phyloP scores from a whole-genome alignment of 1,140 invertebrate genomes.

The Eumaeus atala region DNA sequence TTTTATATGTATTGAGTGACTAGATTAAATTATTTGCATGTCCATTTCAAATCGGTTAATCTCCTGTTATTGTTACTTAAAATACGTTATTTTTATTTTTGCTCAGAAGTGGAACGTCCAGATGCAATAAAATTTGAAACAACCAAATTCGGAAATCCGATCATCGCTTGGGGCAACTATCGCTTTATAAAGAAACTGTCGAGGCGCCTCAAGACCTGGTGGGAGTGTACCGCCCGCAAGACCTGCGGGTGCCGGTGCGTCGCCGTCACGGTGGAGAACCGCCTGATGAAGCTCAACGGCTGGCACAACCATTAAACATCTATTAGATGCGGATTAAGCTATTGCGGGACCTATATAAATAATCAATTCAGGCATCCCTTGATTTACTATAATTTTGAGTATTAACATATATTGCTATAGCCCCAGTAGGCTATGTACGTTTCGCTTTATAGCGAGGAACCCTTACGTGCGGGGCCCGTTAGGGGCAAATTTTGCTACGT shows the following conservation, averaged over 20 bases:
- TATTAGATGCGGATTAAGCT: too few relatives aligned
- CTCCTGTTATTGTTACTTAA: slow-evolving; percentile 5
- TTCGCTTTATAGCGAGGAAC: too few relatives aligned
- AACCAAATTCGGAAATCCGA: slow-evolving; percentile 54
- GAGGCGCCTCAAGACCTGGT: slow-evolving; percentile 52
- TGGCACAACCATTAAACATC: slow-evolving; percentile 53
- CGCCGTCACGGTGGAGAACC: slow-evolving; percentile 46
- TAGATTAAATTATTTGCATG: neutral
- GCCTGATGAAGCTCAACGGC: slow-evolving; percentile 50
- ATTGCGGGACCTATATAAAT: too few relatives aligned
- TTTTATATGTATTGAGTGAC: too few relatives aligned
- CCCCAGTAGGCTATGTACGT: too few relatives aligned
- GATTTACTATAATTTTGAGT: too few relatives aligned
- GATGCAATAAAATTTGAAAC: slow-evolving; percentile 41
- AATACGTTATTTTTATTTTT: slow-evolving; percentile 16
- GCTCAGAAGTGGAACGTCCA: slow-evolving; percentile 9
- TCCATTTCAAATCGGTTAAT: too few relatives aligned
- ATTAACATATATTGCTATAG: too few relatives aligned
- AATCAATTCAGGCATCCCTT: too few relatives aligned
- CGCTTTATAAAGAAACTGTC: slow-evolving; percentile 54
- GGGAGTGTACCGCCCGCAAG: slow-evolving; percentile 60
- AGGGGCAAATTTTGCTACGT: too few relatives aligned
- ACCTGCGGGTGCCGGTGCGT: slow-evolving; percentile 44
- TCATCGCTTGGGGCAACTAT: slow-evolving; percentile 54
- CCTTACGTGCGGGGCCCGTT: too few relatives aligned